A percentile compares a stretch with the other conserved stretches of the same genome.
Evolutionary conservation across 2,113 vertebrate species (phyloP).

Genomic region (Glaucomys volans): DNA sequence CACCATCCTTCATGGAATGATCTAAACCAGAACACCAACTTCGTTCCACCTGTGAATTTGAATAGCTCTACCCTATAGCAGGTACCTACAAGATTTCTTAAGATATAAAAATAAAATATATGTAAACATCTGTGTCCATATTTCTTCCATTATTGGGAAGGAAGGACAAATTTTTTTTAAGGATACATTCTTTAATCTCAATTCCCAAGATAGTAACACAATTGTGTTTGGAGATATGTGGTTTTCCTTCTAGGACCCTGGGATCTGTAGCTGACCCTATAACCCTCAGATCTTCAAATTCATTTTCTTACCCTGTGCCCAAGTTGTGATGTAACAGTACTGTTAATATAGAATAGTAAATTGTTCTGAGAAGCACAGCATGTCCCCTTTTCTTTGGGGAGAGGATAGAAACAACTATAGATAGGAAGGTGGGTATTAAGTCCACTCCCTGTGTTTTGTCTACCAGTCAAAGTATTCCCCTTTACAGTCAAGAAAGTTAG

Average conservation of each 20-base stretch:
- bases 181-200: background rate
- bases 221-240: background rate
- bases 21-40: background rate
- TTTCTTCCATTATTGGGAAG: background rate
- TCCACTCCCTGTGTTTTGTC: background rate
- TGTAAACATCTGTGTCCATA: background rate
- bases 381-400: background rate
- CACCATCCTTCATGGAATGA: background rate
- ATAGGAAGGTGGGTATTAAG: background rate
- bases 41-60: slow-evolving; percentile 23
- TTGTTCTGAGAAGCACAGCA: background rate
- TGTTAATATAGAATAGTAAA: background rate
- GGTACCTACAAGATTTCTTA: background rate
- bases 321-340: background rate
- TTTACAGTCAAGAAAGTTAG: background rate
- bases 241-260: background rate
- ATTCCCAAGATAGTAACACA: background rate
- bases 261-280: background rate
- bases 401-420: background rate
- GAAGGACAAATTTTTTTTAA: background rate
- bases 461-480: background rate
- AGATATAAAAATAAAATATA: slow-evolving; percentile 3
- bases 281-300: slow-evolving; percentile 14
- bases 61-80: background rate
- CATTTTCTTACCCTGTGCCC: background rate